Evolutionary conservation across 2,888 invertebrate genomes (phyloP).

Genomic region (Apeira syringaria): DNA sequence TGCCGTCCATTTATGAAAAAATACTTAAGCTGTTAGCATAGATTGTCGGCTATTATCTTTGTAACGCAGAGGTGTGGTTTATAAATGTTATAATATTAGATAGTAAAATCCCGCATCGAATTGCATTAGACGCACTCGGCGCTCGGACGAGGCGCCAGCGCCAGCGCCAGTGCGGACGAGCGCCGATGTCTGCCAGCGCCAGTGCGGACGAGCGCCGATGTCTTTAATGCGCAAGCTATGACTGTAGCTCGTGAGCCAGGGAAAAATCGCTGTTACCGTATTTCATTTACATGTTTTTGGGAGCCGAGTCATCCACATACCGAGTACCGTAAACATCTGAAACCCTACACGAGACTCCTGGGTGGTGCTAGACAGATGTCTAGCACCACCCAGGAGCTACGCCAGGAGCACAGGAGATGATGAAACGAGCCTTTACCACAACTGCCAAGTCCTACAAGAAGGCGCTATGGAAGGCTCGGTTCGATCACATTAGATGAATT

Average conservation of each 20-base stretch:
- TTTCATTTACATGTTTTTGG: no score
- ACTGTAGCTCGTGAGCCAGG: conserved; percentile 3
- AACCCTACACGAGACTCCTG: no score
- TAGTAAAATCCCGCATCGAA: conserved; percentile 61
- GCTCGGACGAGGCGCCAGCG: conserved; percentile 32
- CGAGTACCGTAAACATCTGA: no score
- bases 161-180: no score
- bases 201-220: conserved; percentile 24
- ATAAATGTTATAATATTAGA: conserved; percentile 46
- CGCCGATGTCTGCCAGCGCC: conserved; percentile 27
- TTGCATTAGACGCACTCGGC: conserved; percentile 55
- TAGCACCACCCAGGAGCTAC: no score
- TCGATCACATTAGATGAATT: no score
- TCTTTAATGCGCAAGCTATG: conserved; percentile 24
- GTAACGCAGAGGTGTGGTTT: conserved; percentile 44
- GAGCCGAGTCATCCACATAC: no score
- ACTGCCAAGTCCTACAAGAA: no score
- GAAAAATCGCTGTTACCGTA: not conserved
- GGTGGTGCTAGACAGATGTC: no score
- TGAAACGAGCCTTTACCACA: no score
- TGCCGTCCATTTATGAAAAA: conserved; percentile 17
- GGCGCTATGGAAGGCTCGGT: no score
- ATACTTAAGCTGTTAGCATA: conserved; percentile 19
- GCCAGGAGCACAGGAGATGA: no score
- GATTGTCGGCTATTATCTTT: conserved; percentile 27